Conservation (phyloP, 2,113 vertebrate genomes). For the Periophthalmodon schlosseri region DNA sequence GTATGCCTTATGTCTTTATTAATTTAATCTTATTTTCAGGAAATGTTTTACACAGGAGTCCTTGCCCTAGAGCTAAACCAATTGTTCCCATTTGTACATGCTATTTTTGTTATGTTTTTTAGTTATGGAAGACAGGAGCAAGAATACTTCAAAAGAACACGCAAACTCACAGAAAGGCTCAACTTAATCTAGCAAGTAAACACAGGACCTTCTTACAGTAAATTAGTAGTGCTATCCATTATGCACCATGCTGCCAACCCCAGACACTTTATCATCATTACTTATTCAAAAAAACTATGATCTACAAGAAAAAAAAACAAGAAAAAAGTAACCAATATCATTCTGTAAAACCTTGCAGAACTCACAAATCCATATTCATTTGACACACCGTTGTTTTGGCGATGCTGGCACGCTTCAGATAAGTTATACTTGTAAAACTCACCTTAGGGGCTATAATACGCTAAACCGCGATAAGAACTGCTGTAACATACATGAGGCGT, state of each 20-base stretch:
- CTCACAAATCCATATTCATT: constrained; percentile 47
- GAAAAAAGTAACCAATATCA: neutral
- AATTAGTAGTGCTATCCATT: neutral
- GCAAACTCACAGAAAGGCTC: neutral
- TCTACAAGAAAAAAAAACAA: neutral
- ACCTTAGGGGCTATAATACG: constrained; percentile 5
- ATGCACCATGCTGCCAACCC: neutral
- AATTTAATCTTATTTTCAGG: no score
- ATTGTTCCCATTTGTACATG: no score
- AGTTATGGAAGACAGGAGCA: no score
- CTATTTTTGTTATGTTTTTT: no score
- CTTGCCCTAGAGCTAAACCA: no score
- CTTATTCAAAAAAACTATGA: no score
- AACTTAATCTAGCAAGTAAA: neutral
- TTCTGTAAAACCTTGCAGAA: neutral
- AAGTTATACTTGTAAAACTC: constrained; percentile 26
- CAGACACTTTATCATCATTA: no score
- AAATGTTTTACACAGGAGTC: no score
- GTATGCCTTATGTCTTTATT: no score
- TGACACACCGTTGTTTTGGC: constrained; percentile 47
- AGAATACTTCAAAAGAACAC: no score
- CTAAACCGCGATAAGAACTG: constrained; percentile 3
- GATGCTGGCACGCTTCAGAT: constrained; percentile 40
- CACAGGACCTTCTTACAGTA: neutral
- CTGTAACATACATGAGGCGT: neutral